phyloP scores from a whole-genome alignment of 2,797 vertebrate species.

The Characodon lateralis region DNA sequence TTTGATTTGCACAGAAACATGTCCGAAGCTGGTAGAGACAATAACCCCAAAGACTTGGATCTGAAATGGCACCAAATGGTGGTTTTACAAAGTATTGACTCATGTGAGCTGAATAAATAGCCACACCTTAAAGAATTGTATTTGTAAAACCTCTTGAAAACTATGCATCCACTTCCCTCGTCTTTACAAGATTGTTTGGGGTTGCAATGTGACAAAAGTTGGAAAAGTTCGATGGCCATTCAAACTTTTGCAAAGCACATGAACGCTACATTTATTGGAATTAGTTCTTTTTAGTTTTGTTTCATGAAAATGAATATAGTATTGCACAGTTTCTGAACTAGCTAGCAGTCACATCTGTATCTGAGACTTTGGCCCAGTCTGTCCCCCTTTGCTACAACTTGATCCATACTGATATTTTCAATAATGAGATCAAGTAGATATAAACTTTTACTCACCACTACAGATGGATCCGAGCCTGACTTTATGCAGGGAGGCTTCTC shows the following conservation, averaged over 20 bases:
- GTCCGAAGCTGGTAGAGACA: not conserved
- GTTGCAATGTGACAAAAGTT: not conserved
- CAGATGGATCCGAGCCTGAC: slow-evolving; percentile 33
- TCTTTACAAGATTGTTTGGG: not conserved
- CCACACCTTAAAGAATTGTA: not conserved
- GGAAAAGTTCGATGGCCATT: not conserved
- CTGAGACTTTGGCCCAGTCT: slow-evolving; percentile 6
- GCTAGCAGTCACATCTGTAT: slow-evolving; percentile 3
- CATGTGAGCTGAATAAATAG: not conserved
- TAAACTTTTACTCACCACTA: slow-evolving; percentile 29
- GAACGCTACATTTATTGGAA: not conserved
- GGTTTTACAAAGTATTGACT: not conserved
- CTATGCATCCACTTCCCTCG: not conserved
- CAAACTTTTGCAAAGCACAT: not conserved
- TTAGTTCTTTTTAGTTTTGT: not conserved
- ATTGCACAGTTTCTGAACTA: not conserved
- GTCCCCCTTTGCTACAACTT: slow-evolving; percentile 18
- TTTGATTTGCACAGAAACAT: not conserved
- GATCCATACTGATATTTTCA: slow-evolving; percentile 16
- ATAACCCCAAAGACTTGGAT: not conserved
- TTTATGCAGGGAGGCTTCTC: slow-evolving; percentile 23
- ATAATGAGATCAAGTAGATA: slow-evolving; percentile 22
- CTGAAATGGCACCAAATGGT: not conserved
- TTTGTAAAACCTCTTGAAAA: not conserved
- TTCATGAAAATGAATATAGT: not conserved